Evolutionary conservation across 1,140 invertebrate species (phyloP), one percentile per base, ranked within the genome.

Genomic region (Coenobita brevimanus): DNA sequence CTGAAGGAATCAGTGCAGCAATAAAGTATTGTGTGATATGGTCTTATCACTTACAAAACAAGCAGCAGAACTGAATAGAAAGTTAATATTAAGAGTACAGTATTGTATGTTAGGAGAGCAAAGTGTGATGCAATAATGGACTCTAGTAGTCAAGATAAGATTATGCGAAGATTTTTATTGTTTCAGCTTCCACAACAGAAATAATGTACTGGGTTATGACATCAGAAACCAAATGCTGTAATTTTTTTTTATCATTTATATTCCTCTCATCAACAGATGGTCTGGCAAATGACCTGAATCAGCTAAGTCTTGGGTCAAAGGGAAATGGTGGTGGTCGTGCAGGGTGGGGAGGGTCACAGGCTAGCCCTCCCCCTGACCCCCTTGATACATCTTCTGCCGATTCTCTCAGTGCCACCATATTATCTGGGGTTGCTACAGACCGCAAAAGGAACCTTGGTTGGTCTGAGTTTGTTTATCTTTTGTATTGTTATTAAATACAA

Each of bases 391-490:
- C 62, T 24, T 41, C 36, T 30, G 78, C 86, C n/a, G 82, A 82
- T 43, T 27, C 71, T 24, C 71, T 89, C n/a, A 89, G 88, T 73
- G 41, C 57, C 27, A 57, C 71, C 1, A 80, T 89, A 24, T 46
- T 89, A n/a, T 83, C 88, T 41, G 82, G 73, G 21, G 82, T 89
- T 41, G 81, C 88, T 2, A 89, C 88, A 27, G 88, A 89, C 41
- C 38, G 81, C n/a, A 89, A 89, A 30, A 57, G 88, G 38, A 89
- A 89, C 57, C 41, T 89, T n/a, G 88, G 88, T 89, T 33, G 17
- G 84, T 62, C 3, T 78, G 2, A 43, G 0, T 50, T 27, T 17
- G 17, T 43, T 43, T 54, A 3, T 1, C n/a, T n/a, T 46, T 46
- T 6, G 10, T 13, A 1, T 27, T 33, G 8, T 71, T 21, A 21